phyloP scores from a whole-genome alignment of 2,888 invertebrate genomes.

The Amiota minor region DNA sequence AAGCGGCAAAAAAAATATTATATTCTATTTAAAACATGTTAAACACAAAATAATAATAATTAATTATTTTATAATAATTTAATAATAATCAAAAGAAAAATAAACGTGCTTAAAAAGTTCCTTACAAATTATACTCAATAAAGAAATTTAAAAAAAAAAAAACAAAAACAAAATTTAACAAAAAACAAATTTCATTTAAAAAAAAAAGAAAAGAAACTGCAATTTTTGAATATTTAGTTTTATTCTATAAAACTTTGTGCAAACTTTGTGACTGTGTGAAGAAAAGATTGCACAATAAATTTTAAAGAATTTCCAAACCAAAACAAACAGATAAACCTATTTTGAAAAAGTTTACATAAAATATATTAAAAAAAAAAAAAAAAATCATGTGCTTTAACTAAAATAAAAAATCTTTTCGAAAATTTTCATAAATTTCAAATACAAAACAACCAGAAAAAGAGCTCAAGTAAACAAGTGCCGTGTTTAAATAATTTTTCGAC shows the following conservation, averaged over 20 bases:
- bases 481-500: neutral
- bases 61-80: neutral
- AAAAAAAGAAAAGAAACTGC: constrained; percentile 6
- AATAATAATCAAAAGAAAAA: neutral
- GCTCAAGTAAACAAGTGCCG: constrained; percentile 22
- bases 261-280: neutral
- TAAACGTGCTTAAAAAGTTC: constrained; percentile 17
- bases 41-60: neutral
- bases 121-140: constrained; percentile 27
- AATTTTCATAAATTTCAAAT: neutral
- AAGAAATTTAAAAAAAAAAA: constrained; percentile 41
- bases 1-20: neutral
- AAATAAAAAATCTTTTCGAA: neutral
- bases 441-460: neutral
- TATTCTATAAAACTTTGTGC: neutral
- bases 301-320: constrained; percentile 9
- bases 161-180: constrained; percentile 18
- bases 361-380: neutral
- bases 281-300: constrained; percentile 33
- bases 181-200: constrained; percentile 17
- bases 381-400: neutral
- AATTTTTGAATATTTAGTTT: neutral
- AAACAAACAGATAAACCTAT: constrained; percentile 16
- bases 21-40: constrained; percentile 1
- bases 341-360: constrained; percentile 27